Evolutionary conservation across 2,113 vertebrate genomes (phyloP).

Genomic region (Catagonus wagneri): DNA sequence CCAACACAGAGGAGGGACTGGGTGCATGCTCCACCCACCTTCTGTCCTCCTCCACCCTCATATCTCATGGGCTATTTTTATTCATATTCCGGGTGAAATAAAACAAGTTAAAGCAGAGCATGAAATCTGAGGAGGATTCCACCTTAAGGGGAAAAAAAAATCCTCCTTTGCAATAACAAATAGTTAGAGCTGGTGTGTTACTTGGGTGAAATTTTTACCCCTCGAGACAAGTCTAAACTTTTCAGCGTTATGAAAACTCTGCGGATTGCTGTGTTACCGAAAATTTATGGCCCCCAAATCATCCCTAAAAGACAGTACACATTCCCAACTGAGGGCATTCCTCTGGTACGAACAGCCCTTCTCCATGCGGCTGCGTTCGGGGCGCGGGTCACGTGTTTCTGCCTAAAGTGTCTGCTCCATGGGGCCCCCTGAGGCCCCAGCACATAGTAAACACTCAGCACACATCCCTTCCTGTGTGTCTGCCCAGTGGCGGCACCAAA

Average conservation of each 20-base stretch:
- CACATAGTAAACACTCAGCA: accelerated
- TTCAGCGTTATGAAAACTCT: conserved; percentile 90
- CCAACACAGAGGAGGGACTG: neutral
- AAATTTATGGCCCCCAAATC: conserved; percentile 93
- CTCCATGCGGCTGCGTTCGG: conserved; percentile 48
- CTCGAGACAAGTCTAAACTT: conserved; percentile 93
- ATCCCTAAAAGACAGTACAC: conserved; percentile 91
- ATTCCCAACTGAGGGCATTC: conserved; percentile 93
- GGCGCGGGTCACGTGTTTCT: neutral
- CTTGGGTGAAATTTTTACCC: conserved; percentile 89
- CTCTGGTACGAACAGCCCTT: conserved; percentile 86
- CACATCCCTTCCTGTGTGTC: neutral
- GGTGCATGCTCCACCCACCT: neutral
- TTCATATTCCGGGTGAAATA: conserved; percentile 85
- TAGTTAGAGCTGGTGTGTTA: conserved; percentile 86
- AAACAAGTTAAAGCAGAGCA: conserved; percentile 91
- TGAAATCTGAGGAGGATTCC: conserved; percentile 89
- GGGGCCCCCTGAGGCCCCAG: neutral
- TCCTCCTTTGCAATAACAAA: conserved; percentile 91
- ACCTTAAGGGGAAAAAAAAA: conserved; percentile 87
- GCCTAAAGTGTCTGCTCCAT: neutral
- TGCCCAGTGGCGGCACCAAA: accelerated
- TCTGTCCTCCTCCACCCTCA: conserved; percentile 47
- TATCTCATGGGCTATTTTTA: conserved; percentile 82
- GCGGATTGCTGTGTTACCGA: conserved; percentile 89